phyloP scores from a whole-genome alignment of 2,888 invertebrate species.

The Dryobotodes eremita region DNA sequence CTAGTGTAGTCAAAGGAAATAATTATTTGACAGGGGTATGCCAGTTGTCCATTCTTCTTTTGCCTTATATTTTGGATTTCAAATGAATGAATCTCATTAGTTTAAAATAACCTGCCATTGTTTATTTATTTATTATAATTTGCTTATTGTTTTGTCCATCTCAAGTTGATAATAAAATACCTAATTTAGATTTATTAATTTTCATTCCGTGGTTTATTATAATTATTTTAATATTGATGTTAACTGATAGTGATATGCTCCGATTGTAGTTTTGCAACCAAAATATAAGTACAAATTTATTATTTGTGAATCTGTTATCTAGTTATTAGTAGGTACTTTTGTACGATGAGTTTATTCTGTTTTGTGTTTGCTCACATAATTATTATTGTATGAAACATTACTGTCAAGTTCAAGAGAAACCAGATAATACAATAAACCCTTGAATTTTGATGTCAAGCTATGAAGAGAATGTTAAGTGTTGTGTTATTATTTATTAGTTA shows the following conservation, averaged over 20 bases:
- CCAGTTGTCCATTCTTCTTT: conserved; percentile 19
- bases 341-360: conserved; percentile 20
- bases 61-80: conserved; percentile 27
- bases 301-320: conserved; percentile 53
- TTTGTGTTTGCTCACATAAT: conserved; percentile 17
- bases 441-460: conserved; percentile 12
- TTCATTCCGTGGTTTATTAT: conserved; percentile 28
- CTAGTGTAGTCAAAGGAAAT: neutral
- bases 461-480: conserved; percentile 1
- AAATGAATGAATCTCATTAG: conserved; percentile 6
- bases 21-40: neutral
- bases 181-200: conserved; percentile 6
- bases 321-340: conserved; percentile 51
- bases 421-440: neutral
- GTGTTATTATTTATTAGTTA: conserved; percentile 3
- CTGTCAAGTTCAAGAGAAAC: conserved; percentile 15
- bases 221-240: conserved; percentile 11
- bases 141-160: neutral
- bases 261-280: conserved; percentile 46
- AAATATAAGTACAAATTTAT: conserved; percentile 61
- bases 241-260: conserved; percentile 7
- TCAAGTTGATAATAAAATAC: neutral
- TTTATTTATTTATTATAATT: conserved; percentile 34
- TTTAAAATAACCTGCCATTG: conserved; percentile 22
- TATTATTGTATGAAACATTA: conserved; percentile 16